Evolutionary conservation across 1,140 invertebrate species (phyloP).

Genomic region (Paracyclopina nana): DNA sequence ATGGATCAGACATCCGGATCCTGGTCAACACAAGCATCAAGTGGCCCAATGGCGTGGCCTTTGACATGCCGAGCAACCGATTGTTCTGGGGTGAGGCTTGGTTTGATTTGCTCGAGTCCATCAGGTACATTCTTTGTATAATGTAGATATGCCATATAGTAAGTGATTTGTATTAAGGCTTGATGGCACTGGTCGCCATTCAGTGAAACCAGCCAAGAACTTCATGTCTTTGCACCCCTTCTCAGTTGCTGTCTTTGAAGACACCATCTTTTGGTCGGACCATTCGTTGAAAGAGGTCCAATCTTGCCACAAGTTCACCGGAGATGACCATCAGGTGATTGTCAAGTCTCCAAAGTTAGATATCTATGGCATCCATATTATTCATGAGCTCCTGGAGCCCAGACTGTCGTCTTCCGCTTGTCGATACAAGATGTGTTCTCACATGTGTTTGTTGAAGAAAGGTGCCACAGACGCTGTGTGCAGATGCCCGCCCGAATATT

Average conservation of each 20-base stretch:
- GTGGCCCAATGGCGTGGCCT: slow-evolving; percentile 68
- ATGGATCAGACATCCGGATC: slow-evolving; percentile 25
- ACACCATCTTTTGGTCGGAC: slow-evolving; percentile 69
- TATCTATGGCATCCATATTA: slow-evolving; percentile 27
- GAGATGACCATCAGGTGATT: slow-evolving; percentile 24
- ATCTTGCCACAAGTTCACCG: slow-evolving; percentile 26
- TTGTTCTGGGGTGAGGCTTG: slow-evolving; percentile 79
- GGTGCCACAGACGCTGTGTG: no score
- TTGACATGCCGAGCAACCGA: slow-evolving; percentile 55
- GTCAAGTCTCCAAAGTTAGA: slow-evolving; percentile 22
- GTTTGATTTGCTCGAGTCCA: slow-evolving; percentile 66
- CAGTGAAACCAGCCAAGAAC: no score
- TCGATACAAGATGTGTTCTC: not conserved
- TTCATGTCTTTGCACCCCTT: no score
- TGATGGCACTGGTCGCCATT: no score
- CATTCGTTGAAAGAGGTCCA: slow-evolving; percentile 31
- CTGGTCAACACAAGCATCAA: slow-evolving; percentile 19
- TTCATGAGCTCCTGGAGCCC: slow-evolving; percentile 27
- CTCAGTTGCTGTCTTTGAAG: slow-evolving; percentile 63
- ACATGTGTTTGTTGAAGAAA: not conserved
- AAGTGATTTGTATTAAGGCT: no score
- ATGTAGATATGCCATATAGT: no score
- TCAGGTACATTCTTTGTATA: no score
- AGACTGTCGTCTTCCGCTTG: not conserved
- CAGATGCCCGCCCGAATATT: no score